A percentile compares a stretch with the other conserved stretches of the same genome.
Evolutionary conservation across 2,888 invertebrate species (phyloP).

Genomic region (Rotaria socialis): DNA sequence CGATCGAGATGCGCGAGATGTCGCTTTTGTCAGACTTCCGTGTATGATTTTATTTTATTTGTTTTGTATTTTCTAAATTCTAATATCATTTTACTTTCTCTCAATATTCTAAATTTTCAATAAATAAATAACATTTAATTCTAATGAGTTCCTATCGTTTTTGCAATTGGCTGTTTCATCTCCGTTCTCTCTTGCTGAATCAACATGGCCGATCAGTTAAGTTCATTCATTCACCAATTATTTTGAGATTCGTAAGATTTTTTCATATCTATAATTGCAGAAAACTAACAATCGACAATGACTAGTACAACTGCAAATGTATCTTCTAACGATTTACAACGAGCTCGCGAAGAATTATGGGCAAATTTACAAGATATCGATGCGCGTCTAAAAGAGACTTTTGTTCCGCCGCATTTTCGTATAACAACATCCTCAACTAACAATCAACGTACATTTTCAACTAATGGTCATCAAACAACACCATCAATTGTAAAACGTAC

Average conservation of each 20-base stretch:
- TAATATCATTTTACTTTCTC: neutral
- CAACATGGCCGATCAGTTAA: neutral
- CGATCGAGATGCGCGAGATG: neutral
- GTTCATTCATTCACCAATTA: neutral
- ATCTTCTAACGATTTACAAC: neutral
- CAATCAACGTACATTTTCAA: slow-evolving; percentile 34
- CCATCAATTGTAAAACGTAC: neutral
- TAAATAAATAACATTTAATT: neutral
- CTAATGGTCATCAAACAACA: neutral
- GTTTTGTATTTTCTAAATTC: neutral
- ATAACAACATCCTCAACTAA: neutral
- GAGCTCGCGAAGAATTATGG: neutral
- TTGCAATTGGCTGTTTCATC: neutral
- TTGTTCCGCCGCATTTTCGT: neutral
- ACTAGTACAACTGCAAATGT: neutral
- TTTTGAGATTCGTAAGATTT: neutral
- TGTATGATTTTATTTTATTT: neutral
- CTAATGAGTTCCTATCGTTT: neutral
- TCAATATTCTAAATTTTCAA: neutral
- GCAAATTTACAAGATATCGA: slow-evolving; percentile 3
- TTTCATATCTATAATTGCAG: neutral
- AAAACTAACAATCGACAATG: neutral
- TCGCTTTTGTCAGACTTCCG: neutral
- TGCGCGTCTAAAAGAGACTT: neutral
- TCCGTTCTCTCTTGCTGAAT: neutral